phyloP scores from a whole-genome alignment of 2,113 vertebrate species.

The Aramus guarauna region DNA sequence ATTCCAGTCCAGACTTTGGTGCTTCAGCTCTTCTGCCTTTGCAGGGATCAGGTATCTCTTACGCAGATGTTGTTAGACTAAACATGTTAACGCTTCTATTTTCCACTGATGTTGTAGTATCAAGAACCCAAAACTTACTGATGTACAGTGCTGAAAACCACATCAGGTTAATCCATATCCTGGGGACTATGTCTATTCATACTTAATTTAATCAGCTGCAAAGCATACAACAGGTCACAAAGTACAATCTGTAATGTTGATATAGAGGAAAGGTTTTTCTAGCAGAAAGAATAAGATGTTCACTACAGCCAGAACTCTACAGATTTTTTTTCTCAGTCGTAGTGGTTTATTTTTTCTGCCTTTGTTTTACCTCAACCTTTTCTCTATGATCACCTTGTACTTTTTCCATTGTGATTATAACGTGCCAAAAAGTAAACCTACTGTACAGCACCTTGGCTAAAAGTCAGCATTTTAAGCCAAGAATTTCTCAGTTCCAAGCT shows the following conservation, averaged over 20 bases:
- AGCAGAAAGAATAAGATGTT: not conserved
- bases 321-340: not conserved
- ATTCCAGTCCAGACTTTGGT: not conserved
- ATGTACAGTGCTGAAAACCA: not conserved
- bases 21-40: not conserved
- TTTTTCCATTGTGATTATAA: slow-evolving; percentile 2
- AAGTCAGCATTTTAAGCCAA: slow-evolving; percentile 46
- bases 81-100: not conserved
- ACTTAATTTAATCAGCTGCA: not conserved
- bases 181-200: not conserved
- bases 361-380: not conserved
- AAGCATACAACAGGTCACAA: not conserved
- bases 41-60: not conserved
- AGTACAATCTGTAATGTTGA: not conserved
- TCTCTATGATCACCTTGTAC: slow-evolving; percentile 3
- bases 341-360: not conserved
- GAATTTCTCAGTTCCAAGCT: slow-evolving; percentile 10
- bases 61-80: not conserved
- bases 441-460: slow-evolving; percentile 26
- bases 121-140: not conserved
- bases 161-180: not conserved
- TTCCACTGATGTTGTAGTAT: not conserved
- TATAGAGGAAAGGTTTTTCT: not conserved
- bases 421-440: slow-evolving; percentile 33
- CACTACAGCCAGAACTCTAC: not conserved